Conservation (phyloP, 2,797 vertebrate species). For the Lagodon rhomboides region DNA sequence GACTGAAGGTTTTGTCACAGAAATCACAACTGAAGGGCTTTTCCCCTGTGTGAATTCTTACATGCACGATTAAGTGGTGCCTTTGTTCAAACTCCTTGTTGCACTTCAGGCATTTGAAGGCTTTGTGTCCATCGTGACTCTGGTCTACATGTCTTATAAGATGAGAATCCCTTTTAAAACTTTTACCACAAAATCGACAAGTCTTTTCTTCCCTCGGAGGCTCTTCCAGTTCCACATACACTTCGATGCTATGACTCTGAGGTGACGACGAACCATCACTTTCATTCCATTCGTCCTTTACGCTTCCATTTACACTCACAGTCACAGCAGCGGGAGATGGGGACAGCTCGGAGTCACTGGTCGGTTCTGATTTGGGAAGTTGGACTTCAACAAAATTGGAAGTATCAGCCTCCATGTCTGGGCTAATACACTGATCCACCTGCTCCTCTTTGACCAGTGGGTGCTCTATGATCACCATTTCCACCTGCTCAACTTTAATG, state of each 20-base stretch:
- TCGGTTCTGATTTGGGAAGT: constrained; percentile 7
- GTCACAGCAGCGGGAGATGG: not conserved
- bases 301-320: not conserved
- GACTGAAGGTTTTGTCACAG: constrained; percentile 39
- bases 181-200: constrained; percentile 32
- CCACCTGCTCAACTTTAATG: constrained; percentile 14
- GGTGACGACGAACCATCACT: not conserved
- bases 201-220: constrained; percentile 15
- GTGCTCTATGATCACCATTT: not conserved
- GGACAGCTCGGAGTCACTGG: not conserved
- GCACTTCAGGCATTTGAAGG: constrained; percentile 50
- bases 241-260: not conserved
- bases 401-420: constrained; percentile 12
- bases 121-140: constrained; percentile 33
- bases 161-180: constrained; percentile 11
- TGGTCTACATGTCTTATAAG: constrained; percentile 20
- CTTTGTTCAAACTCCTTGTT: constrained; percentile 42
- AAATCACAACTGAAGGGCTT: constrained; percentile 32
- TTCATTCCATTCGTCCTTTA: not conserved
- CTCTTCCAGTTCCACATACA: constrained; percentile 26
- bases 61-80: constrained; percentile 5
- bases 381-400: not conserved
- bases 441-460: constrained; percentile 53
- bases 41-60: constrained; percentile 35
- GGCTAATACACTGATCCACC: constrained; percentile 28